Percentiles rank a stretch among this genome's conserved stretches.
These are phyloP conservation scores for Apostichopus leukothele DNA, from an alignment of 53 echinoderm and acorn worm genomes.

Conservation along the genomic window DNA sequence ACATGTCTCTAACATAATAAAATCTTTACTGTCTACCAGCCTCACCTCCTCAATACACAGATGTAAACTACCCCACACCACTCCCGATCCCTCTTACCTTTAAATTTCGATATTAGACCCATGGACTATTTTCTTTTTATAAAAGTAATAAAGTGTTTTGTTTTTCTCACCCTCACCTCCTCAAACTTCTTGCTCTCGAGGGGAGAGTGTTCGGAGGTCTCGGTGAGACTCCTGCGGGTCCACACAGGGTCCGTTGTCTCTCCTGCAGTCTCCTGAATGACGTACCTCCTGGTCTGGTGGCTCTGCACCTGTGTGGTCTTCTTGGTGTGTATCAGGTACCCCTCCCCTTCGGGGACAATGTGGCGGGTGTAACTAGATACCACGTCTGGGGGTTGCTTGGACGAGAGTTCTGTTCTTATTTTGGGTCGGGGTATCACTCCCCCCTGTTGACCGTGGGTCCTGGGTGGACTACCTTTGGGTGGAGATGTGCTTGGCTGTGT, in stretches of 20 bases:
- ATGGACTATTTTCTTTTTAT: too few relatives aligned
- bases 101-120: too few relatives aligned
- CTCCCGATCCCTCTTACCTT: too few relatives aligned
- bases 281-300: constrained; percentile 38
- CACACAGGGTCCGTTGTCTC: constrained; percentile 59
- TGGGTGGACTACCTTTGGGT: constrained; percentile 49
- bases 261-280: constrained; percentile 36
- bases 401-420: constrained; percentile 79
- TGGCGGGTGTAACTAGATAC: constrained; percentile 13
- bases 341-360: constrained; percentile 30
- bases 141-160: neutral
- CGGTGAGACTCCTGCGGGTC: constrained; percentile 73
- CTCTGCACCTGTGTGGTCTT: constrained; percentile 49
- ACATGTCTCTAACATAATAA: too few relatives aligned
- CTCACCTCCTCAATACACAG: too few relatives aligned
- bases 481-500: constrained; percentile 36
- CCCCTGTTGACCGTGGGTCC: constrained; percentile 37
- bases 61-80: too few relatives aligned
- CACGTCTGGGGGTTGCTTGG: constrained; percentile 56
- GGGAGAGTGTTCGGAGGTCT: neutral
- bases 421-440: constrained; percentile 59
- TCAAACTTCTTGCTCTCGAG: constrained; percentile 15
- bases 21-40: too few relatives aligned
- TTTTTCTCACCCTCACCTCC: constrained; percentile 33
- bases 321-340: constrained; percentile 36